These are phyloP conservation scores for Amyelois transitella DNA, from an alignment of 1,140 invertebrate genomes.

Conservation along the genomic window DNA sequence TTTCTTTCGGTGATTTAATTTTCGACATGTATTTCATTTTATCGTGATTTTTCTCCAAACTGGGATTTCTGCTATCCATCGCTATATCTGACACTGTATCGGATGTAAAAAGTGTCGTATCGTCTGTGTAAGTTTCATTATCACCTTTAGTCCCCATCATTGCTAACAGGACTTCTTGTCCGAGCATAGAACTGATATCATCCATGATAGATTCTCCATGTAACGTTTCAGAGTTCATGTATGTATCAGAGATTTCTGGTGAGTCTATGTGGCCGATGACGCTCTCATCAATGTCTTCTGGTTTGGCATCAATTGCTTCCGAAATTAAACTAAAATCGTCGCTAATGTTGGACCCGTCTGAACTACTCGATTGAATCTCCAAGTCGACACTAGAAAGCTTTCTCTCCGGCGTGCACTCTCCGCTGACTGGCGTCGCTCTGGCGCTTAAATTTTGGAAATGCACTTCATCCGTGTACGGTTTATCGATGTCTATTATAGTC, in stretches of 20 bases:
- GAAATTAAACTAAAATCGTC: constrained; percentile 80
- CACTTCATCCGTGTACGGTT: constrained; percentile 63
- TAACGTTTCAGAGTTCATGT: constrained; percentile 78
- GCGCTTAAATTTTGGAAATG: constrained; percentile 52
- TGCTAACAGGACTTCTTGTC: constrained; percentile 78
- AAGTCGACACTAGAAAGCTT: constrained; percentile 60
- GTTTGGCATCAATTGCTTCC: constrained; percentile 77
- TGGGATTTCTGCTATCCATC: constrained; percentile 69
- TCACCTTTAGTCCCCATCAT: constrained; percentile 79
- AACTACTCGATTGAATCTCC: constrained; percentile 68
- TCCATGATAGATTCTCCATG: constrained; percentile 85
- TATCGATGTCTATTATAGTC: constrained; percentile 78
- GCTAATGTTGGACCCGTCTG: constrained; percentile 80
- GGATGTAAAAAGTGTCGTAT: constrained; percentile 78
- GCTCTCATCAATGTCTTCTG: constrained; percentile 73
- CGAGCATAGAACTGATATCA: constrained; percentile 83
- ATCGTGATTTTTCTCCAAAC: constrained; percentile 62
- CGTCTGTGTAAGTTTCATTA: constrained; percentile 79
- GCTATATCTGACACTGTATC: constrained; percentile 73
- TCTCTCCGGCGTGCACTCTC: constrained; percentile 55
- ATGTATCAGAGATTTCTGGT: constrained; percentile 84
- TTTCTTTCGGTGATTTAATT: constrained; percentile 65
- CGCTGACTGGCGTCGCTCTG: constrained; percentile 38
- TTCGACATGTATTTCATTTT: constrained; percentile 71
- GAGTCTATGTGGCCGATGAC: constrained; percentile 86